A percentile compares a stretch with the other conserved stretches of the same genome.
phyloP scores from a whole-genome alignment of 64 coral and sea anemone species.

The Acropora tenuis region DNA sequence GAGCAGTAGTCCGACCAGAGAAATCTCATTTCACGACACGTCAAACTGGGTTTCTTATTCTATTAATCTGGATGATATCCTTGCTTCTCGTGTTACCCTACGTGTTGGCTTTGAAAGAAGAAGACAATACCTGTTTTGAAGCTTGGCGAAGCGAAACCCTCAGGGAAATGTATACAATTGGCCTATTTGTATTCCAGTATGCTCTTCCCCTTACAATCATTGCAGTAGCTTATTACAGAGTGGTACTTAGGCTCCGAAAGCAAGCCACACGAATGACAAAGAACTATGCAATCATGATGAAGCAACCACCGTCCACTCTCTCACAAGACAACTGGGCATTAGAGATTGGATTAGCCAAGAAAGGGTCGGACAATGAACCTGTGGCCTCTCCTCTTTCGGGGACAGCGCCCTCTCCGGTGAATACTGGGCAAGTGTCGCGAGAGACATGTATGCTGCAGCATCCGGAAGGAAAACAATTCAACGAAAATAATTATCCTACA shows the following conservation, averaged over 20 bases:
- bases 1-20: constrained; percentile 55
- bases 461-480: neutral
- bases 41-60: constrained; percentile 57
- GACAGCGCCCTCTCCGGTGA: neutral
- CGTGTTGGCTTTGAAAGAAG: constrained; percentile 35
- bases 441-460: neutral
- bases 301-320: neutral
- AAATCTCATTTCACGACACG: constrained; percentile 61
- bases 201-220: constrained; percentile 27
- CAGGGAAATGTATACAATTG: constrained; percentile 48
- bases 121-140: constrained; percentile 16
- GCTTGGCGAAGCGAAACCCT: constrained; percentile 41
- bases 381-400: neutral
- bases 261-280: constrained; percentile 19
- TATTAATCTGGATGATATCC: constrained; percentile 51
- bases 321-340: neutral
- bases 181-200: constrained; percentile 66
- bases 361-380: neutral
- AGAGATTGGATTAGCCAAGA: neutral
- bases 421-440: neutral
- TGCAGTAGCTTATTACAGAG: constrained; percentile 14
- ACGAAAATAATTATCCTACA: neutral
- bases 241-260: constrained; percentile 5
- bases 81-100: constrained; percentile 72
- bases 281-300: constrained; percentile 8